These are phyloP conservation scores for Spermophilus dauricus DNA, from an alignment of 2,113 vertebrate species.

Conservation along the genomic window DNA sequence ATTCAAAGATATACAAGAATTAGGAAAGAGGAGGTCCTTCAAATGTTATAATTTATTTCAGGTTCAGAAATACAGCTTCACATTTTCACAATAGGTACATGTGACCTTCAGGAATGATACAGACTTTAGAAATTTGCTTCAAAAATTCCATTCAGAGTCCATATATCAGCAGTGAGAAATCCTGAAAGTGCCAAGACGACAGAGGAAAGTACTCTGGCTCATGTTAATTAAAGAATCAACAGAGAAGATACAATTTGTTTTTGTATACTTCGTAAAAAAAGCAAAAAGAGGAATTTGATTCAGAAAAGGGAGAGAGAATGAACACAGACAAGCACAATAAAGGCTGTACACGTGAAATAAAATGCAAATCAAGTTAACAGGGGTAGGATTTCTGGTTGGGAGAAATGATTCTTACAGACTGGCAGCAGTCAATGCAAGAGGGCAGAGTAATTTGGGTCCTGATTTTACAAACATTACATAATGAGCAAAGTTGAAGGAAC, in stretches of 20 bases:
- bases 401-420: conserved; percentile 80
- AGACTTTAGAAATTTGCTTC: conserved; percentile 76
- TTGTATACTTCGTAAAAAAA: conserved; percentile 73
- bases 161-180: conserved; percentile 82
- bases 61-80: conserved; percentile 87
- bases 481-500: conserved; percentile 29
- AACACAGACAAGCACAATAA: conserved; percentile 70
- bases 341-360: conserved; percentile 67
- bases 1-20: conserved; percentile 73
- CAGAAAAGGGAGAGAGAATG: conserved; percentile 80
- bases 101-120: conserved; percentile 80
- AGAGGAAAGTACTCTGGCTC: conserved; percentile 80
- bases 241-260: conserved; percentile 80
- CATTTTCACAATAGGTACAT: conserved; percentile 87
- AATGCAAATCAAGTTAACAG: conserved; percentile 81
- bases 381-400: conserved; percentile 79
- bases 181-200: conserved; percentile 78
- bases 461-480: conserved; percentile 51
- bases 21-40: conserved; percentile 82
- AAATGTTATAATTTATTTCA: conserved; percentile 88
- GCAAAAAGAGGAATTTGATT: conserved; percentile 68
- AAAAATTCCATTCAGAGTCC: conserved; percentile 81
- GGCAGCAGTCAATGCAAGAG: conserved; percentile 86
- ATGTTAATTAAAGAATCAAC: conserved; percentile 76
- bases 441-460: conserved; percentile 79